Evolutionary conservation across 2,888 invertebrate genomes (phyloP).

Genomic region (Epirrhoe tristata): DNA sequence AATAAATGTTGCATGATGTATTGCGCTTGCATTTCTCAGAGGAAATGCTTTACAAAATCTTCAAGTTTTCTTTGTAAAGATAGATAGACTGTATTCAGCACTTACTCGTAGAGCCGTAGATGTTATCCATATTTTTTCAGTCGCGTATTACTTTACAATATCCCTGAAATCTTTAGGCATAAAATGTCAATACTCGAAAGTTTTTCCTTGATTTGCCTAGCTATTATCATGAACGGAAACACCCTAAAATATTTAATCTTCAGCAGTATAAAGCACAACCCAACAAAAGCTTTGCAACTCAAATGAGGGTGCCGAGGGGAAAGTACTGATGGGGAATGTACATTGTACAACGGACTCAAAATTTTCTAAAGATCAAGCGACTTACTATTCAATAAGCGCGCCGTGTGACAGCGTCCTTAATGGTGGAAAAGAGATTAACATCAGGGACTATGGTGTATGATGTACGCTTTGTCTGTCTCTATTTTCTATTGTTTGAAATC

Average conservation of each 20-base stretch:
- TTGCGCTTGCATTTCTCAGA: background rate
- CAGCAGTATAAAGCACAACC: slow-evolving; percentile 17
- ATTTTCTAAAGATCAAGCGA: slow-evolving; percentile 2
- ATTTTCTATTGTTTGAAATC: too few species aligned
- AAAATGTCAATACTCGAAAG: too few species aligned
- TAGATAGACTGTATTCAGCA: too few species aligned
- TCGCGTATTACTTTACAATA: too few species aligned
- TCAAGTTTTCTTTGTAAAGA: background rate
- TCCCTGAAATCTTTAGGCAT: too few species aligned
- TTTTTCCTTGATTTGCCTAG: background rate
- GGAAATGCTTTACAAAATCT: background rate
- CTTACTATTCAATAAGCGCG: background rate
- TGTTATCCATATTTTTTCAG: too few species aligned
- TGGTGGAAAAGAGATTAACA: background rate
- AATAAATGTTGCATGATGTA: background rate
- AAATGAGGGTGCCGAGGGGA: slow-evolving; percentile 9
- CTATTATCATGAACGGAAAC: slow-evolving; percentile 1
- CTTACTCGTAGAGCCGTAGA: too few species aligned
- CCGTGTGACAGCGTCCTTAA: background rate
- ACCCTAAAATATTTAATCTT: slow-evolving; percentile 20
- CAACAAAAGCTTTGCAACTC: slow-evolving; percentile 18
- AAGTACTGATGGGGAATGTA: background rate
- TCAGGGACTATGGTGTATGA: background rate
- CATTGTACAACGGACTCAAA: background rate
- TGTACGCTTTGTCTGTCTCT: too few species aligned